A percentile compares a stretch with the other conserved stretches of the same genome.
Evolutionary conservation across 2,797 vertebrate genomes (phyloP).

Genomic region (Triplophysa bombifrons): DNA sequence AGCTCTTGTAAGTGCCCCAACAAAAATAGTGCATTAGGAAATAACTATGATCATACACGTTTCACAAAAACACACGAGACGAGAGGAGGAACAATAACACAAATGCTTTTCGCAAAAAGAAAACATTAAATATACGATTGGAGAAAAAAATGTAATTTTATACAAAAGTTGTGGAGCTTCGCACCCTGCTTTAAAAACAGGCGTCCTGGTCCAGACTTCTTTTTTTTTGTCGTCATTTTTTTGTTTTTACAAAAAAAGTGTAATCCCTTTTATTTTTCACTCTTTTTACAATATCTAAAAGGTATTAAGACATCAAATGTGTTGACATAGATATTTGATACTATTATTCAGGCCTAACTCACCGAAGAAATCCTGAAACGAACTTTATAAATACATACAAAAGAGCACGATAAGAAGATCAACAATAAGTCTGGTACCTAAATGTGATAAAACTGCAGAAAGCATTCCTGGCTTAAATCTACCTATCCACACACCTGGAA

Average conservation of each 20-base stretch:
- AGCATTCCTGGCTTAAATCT: constrained; percentile 72
- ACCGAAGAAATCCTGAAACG: constrained; percentile 76
- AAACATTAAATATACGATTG: constrained; percentile 77
- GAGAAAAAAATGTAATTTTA: constrained; percentile 74
- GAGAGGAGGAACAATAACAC: constrained; percentile 71
- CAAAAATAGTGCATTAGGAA: constrained; percentile 82
- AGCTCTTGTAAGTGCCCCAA: constrained; percentile 76
- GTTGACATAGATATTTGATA: constrained; percentile 77
- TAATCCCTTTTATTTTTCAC: constrained; percentile 70
- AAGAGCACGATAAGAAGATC: constrained; percentile 76
- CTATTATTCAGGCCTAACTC: constrained; percentile 79
- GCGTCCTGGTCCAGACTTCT: constrained; percentile 48
- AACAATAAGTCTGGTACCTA: constrained; percentile 72
- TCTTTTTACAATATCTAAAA: constrained; percentile 84
- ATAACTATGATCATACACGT: constrained; percentile 77
- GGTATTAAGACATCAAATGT: constrained; percentile 82
- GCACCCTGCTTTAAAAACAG: constrained; percentile 72
- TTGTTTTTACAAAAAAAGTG: constrained; percentile 76
- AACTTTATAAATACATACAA: constrained; percentile 81
- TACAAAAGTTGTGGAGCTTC: constrained; percentile 78
- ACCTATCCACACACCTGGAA: constrained; percentile 68
- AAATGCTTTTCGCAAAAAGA: constrained; percentile 74
- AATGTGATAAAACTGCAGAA: constrained; percentile 72
- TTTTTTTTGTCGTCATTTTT: constrained; percentile 40
- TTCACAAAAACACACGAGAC: constrained; percentile 81